Evolutionary conservation across 2,888 invertebrate genomes (phyloP), one percentile per base, ranked within the genome.

Genomic region (Epirrhoe tristata): DNA sequence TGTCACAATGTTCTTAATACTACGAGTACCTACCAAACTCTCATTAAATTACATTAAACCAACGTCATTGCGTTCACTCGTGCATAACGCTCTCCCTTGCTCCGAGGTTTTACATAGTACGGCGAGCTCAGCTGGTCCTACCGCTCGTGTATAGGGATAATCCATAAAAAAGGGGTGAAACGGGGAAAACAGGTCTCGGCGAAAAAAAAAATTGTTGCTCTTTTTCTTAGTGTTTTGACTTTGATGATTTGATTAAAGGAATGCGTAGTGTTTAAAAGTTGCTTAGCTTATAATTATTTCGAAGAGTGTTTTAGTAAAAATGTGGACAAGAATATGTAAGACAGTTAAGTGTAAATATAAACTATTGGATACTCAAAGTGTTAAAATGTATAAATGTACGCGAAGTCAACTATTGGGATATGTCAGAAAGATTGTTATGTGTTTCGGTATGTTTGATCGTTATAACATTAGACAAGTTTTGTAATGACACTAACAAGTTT

Each of bases 371-470:
- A 77, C 71, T 36, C 63, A 71, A 32, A 73, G 71, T 65, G 72
- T 73, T n/a, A 76, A 73, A 60, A 70, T 79, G 58, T 74, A 70
- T 61, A 76, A 76, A 74, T 64, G 72, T 58, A 71, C 79, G 12
- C 79, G 81, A 74, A 75, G 78, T 63, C 85, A 75, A 69, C 63
- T 81, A 59, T 68, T 84, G 67, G 76, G 76, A 58, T 82, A 74
- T 66, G 70, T 83, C 16, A 83, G 80, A 75, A 69, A 77, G 66
- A 68, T 86, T 60, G 62, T 83, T 54, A 77, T 86, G 16, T 89
- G 82, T 80, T 88, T 91, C 70, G 91, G 91, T 92, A 89, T 78
- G 90, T 84, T 61, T 56, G 34, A 8, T 16, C 50, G 14, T n/a
- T 14, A 46, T 48, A 24, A 24, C 24, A 24, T 24, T 1, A 24